Evolutionary conservation across 2,113 vertebrate genomes (phyloP).

Genomic region (Ctenomys sociabilis): DNA sequence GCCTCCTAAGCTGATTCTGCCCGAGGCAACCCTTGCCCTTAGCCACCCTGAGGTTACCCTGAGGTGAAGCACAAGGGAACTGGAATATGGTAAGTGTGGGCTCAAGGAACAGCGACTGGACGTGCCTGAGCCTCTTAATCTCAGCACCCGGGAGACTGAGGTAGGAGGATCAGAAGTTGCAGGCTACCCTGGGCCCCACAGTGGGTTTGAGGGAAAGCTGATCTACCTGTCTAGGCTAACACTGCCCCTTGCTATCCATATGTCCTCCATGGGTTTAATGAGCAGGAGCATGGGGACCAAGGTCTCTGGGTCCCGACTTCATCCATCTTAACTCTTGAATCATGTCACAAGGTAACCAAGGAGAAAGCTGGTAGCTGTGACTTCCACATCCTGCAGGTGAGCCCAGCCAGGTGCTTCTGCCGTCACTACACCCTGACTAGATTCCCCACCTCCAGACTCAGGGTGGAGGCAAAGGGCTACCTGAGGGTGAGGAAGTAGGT

Average conservation of each 20-base stretch:
- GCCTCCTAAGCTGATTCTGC: not conserved
- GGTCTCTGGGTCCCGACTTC: not conserved
- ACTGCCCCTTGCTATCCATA: not conserved
- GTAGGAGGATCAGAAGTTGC: not conserved
- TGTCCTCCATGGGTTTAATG: not conserved
- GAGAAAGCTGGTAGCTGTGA: not conserved
- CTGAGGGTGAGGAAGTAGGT: fast-evolving
- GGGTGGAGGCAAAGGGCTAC: not conserved
- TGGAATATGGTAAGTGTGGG: not conserved
- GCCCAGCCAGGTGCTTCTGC: not conserved
- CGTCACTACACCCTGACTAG: not conserved
- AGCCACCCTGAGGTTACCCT: not conserved
- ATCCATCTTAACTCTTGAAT: not conserved
- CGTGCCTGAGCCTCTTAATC: not conserved
- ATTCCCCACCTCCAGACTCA: not conserved
- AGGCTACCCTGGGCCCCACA: not conserved
- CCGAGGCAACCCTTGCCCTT: not conserved
- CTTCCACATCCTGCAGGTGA: fast-evolving
- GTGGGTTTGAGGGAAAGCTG: not conserved
- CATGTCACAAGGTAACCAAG: not conserved
- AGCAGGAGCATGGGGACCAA: not conserved
- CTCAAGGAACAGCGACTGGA: not conserved
- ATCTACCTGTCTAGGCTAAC: not conserved
- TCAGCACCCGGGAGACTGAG: not conserved
- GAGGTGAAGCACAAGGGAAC: not conserved